Evolutionary conservation across 2,888 invertebrate species (phyloP).

Genomic region (Corbicula japonica): DNA sequence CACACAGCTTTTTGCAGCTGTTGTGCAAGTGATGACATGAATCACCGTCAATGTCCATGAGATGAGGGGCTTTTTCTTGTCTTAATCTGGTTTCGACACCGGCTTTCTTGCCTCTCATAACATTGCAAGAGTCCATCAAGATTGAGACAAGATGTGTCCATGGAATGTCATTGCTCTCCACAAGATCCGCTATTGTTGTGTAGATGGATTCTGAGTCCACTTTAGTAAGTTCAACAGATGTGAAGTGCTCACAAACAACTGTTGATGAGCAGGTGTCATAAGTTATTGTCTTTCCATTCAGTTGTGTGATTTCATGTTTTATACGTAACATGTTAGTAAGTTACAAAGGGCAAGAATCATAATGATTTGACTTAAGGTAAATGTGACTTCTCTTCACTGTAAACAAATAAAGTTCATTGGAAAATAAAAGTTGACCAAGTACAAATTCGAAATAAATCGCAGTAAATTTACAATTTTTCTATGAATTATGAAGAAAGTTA

Average conservation of each 20-base stretch:
- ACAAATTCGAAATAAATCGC: too few species aligned
- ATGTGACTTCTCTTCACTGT: too few species aligned
- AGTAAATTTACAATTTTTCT: too few species aligned
- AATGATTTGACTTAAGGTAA: too few species aligned
- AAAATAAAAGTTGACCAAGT: too few species aligned
- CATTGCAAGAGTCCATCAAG: constrained; percentile 68
- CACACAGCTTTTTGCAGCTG: constrained; percentile 64
- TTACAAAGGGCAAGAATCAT: too few species aligned
- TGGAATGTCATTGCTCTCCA: not conserved
- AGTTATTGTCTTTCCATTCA: too few species aligned
- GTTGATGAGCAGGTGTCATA: too few species aligned
- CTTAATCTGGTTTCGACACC: constrained; percentile 66
- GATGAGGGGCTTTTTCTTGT: constrained; percentile 62
- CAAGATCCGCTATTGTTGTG: not conserved
- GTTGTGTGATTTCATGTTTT: too few species aligned
- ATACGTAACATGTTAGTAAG: too few species aligned
- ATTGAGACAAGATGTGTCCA: constrained; percentile 60
- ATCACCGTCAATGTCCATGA: constrained; percentile 74
- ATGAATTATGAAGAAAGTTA: too few species aligned
- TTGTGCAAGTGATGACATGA: constrained; percentile 71
- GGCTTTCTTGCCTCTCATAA: constrained; percentile 65
- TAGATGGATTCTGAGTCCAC: not conserved
- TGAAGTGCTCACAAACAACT: not conserved
- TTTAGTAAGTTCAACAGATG: not conserved
- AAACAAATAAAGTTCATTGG: too few species aligned